These are phyloP conservation scores for Ranitomeya imitator DNA, from an alignment of 2,113 vertebrate genomes.

Conservation along the genomic window DNA sequence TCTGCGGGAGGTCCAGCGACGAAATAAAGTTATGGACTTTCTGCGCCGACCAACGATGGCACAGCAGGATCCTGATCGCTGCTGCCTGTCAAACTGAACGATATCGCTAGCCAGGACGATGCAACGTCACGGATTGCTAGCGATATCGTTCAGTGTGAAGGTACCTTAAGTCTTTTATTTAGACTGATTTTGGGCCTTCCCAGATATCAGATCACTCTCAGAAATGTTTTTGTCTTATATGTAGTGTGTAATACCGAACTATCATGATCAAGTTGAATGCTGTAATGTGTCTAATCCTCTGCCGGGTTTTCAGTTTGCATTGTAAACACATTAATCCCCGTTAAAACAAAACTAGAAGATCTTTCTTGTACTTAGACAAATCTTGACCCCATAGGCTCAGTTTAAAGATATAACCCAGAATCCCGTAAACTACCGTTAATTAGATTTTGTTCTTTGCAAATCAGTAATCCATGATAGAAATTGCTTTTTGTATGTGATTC, in stretches of 20 bases:
- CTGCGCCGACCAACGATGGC: no score
- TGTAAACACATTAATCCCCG: slow-evolving; percentile 10
- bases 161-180: no score
- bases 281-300: not conserved
- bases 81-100: no score
- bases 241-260: not conserved
- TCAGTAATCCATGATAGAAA: slow-evolving; percentile 56
- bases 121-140: no score
- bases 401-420: slow-evolving; percentile 50
- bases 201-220: no score
- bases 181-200: no score
- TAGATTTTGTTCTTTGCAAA: slow-evolving; percentile 56
- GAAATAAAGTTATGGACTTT: no score
- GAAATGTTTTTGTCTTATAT: not conserved
- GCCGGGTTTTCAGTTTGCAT: slow-evolving; percentile 4
- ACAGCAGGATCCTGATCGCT: no score
- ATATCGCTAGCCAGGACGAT: no score
- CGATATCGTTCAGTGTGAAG: no score
- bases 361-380: slow-evolving; percentile 25
- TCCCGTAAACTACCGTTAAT: slow-evolving; percentile 51
- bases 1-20: no score
- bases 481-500: slow-evolving; percentile 57
- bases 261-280: not conserved
- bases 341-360: not conserved
- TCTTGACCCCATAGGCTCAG: slow-evolving; percentile 47